Evolutionary conservation across 2,113 vertebrate species (phyloP).

Genomic region (Coptodon bakossiorum): DNA sequence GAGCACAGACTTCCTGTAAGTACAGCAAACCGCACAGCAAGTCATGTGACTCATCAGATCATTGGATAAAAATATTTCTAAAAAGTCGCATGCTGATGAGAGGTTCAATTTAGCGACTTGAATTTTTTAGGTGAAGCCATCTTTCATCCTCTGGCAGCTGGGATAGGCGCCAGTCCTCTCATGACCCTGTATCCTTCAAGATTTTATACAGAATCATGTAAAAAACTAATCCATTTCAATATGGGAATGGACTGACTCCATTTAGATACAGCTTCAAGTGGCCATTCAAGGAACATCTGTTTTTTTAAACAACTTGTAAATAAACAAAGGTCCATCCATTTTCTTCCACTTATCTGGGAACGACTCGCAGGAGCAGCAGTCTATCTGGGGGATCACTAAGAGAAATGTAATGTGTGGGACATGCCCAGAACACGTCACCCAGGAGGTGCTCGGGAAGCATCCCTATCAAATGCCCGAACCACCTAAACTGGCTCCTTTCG

Average conservation of each 20-base stretch:
- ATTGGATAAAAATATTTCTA: background rate
- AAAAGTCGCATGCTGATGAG: background rate
- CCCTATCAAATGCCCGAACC: background rate
- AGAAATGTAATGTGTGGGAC: background rate
- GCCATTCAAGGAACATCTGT: background rate
- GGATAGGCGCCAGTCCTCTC: background rate
- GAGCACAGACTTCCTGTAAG: background rate
- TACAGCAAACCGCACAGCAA: background rate
- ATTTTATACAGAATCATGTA: background rate
- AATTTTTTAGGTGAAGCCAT: background rate
- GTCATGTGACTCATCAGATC: background rate
- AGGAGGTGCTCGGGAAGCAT: fast-evolving
- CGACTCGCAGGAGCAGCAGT: background rate
- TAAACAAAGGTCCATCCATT: background rate
- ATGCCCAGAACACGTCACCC: background rate
- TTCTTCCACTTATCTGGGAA: background rate
- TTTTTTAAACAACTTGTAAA: background rate
- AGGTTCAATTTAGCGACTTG: background rate
- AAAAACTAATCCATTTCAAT: background rate
- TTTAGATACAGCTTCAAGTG: background rate
- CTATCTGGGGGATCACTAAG: background rate
- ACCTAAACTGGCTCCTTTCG: background rate
- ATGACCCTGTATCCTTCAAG: background rate
- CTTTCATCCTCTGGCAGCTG: background rate
- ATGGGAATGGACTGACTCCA: background rate